These are phyloP conservation scores for Danio jaintianensis DNA, from an alignment of 2,797 vertebrate genomes.

Conservation along the genomic window DNA sequence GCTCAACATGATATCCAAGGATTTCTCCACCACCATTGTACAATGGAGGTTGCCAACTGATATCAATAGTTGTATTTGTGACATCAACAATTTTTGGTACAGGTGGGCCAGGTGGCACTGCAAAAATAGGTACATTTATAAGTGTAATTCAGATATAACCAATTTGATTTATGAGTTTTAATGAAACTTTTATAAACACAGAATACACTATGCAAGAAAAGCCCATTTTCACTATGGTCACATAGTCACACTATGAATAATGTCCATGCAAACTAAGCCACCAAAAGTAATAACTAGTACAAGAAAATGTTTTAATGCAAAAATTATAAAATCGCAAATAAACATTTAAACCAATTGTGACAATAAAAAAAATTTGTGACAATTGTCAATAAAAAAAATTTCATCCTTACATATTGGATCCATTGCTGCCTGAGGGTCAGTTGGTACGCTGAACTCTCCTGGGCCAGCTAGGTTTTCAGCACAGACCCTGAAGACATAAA, in stretches of 20 bases:
- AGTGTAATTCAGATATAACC: too few species aligned
- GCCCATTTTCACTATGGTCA: too few species aligned
- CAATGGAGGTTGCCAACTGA: constrained; percentile 91
- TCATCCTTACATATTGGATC: constrained; percentile 92
- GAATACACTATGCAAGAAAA: too few species aligned
- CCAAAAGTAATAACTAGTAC: background rate
- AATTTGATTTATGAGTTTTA: too few species aligned
- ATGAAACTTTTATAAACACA: too few species aligned
- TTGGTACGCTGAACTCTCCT: constrained; percentile 95
- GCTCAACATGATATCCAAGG: constrained; percentile 91
- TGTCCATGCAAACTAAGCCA: background rate
- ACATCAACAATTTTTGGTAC: constrained; percentile 89
- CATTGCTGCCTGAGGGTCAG: constrained; percentile 88
- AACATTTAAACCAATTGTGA: background rate
- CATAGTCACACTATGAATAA: background rate
- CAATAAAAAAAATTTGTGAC: too few species aligned
- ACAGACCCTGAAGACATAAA: constrained; percentile 96
- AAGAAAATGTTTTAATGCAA: background rate
- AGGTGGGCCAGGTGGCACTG: constrained; percentile 93
- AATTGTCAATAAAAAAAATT: too few species aligned
- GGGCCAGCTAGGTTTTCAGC: constrained; percentile 97
- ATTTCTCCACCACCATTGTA: constrained; percentile 98
- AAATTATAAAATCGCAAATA: background rate
- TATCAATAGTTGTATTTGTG: constrained; percentile 85
- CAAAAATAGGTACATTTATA: constrained; percentile 26